A percentile compares a stretch with the other conserved stretches of the same genome.
These are phyloP conservation scores for Dreissena rostriformis DNA, from an alignment of 1,140 invertebrate genomes.

Conservation along the genomic window DNA sequence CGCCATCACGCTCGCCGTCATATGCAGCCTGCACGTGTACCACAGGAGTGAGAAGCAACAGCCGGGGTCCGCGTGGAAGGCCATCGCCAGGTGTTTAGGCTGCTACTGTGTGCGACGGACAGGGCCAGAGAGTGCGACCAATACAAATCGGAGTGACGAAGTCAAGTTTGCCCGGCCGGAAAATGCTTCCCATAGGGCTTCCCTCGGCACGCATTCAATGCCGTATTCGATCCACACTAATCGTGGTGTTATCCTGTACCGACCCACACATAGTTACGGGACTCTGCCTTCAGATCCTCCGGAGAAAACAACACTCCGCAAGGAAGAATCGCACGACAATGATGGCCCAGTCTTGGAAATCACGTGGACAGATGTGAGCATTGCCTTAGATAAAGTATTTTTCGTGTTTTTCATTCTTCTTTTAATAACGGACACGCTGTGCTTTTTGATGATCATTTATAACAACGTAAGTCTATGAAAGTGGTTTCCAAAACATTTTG, in stretches of 20 bases:
- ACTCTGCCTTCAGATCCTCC: not conserved
- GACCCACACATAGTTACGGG: not conserved
- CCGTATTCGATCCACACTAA: not conserved
- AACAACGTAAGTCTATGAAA: too few relatives aligned
- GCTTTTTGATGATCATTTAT: not conserved
- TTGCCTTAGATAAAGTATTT: slow-evolving; percentile 1
- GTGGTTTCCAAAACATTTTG: too few relatives aligned
- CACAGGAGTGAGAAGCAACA: not conserved
- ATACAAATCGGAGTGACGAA: not conserved
- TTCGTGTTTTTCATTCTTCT: slow-evolving; percentile 6
- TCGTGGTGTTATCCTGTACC: not conserved
- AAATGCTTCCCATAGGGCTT: too few relatives aligned
- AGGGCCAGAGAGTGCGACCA: not conserved
- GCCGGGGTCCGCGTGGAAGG: not conserved
- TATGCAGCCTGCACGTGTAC: slow-evolving; percentile 16
- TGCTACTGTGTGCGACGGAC: not conserved
- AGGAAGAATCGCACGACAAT: too few relatives aligned
- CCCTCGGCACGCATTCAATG: not conserved
- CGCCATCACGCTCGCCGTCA: slow-evolving; percentile 22
- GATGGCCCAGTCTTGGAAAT: not conserved
- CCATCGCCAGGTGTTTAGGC: not conserved
- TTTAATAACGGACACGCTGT: not conserved
- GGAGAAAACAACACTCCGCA: not conserved
- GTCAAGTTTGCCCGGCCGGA: not conserved
- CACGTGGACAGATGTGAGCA: slow-evolving; percentile 34